phyloP scores from a whole-genome alignment of 2,113 vertebrate species.

The Athene noctua region DNA sequence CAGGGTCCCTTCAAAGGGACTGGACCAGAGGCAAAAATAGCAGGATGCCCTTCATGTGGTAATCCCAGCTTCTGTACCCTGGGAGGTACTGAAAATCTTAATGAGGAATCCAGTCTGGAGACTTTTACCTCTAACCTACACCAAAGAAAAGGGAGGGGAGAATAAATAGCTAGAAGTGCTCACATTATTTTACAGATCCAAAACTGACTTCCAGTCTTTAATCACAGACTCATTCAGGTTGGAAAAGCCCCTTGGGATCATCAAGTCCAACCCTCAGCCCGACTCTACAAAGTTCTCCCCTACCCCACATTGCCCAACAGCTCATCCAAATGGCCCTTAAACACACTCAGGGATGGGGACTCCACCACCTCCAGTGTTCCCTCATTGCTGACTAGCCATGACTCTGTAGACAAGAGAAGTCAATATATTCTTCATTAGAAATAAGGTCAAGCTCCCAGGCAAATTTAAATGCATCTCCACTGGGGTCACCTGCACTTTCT shows the following conservation, averaged over 20 bases:
- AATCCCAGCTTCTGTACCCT: not conserved
- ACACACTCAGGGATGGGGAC: too few species aligned
- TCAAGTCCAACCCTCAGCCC: too few species aligned
- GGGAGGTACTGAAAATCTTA: not conserved
- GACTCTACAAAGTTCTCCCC: too few species aligned
- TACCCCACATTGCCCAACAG: too few species aligned
- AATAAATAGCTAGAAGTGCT: slow-evolving; percentile 8
- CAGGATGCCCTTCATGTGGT: slow-evolving; percentile 53
- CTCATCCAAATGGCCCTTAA: too few species aligned
- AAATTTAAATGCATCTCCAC: not conserved
- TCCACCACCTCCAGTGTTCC: not conserved
- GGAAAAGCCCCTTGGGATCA: too few species aligned
- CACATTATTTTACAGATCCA: not conserved
- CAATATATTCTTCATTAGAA: not conserved
- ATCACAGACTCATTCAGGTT: not conserved
- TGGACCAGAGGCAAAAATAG: slow-evolving; percentile 44
- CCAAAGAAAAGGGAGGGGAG: not conserved
- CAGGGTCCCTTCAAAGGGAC: slow-evolving; percentile 28
- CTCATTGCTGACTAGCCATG: not conserved
- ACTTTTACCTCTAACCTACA: slow-evolving; percentile 11
- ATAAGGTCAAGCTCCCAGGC: not conserved
- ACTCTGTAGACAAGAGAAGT: not conserved
- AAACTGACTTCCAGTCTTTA: not conserved
- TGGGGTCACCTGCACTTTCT: not conserved
- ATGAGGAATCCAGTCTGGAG: not conserved